Evolutionary conservation across 2,797 vertebrate species (phyloP).

Genomic region (Prionace glauca): DNA sequence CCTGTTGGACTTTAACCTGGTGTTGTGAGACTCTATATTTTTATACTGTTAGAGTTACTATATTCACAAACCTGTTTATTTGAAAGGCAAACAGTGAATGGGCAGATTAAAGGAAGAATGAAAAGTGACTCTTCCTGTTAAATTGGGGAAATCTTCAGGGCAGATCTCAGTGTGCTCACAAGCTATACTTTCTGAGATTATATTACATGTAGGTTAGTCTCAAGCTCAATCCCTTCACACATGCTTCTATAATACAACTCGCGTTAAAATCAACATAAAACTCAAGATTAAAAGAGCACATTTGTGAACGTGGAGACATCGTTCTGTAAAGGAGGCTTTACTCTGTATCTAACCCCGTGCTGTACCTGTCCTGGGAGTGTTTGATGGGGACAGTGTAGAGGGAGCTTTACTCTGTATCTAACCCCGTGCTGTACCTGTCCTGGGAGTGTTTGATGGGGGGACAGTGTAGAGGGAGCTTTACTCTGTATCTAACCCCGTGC

Average conservation of each 20-base stretch:
- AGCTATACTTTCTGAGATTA: not conserved
- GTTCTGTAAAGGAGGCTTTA: not conserved
- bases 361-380: not conserved
- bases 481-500: too few relatives aligned
- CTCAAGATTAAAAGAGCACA: too few relatives aligned
- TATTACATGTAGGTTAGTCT: not conserved
- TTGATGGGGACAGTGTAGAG: not conserved
- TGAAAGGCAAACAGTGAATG: not conserved
- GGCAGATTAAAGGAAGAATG: not conserved
- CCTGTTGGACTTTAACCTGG: too few relatives aligned
- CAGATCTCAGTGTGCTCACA: not conserved
- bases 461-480: too few relatives aligned
- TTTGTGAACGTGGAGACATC: not conserved
- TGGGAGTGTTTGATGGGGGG: too few relatives aligned
- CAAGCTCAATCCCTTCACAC: not conserved
- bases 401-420: too few relatives aligned
- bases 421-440: too few relatives aligned
- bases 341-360: not conserved
- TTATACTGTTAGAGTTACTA: not conserved
- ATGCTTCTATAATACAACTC: not conserved
- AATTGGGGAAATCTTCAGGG: too few relatives aligned
- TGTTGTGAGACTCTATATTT: too few relatives aligned
- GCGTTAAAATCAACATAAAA: not conserved
- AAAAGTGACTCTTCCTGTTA: not conserved
- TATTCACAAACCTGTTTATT: not conserved